Base-by-base conservation (phyloP, 2,113 vertebrate genomes). In the Petrocephalus microphthalmus region DNA sequence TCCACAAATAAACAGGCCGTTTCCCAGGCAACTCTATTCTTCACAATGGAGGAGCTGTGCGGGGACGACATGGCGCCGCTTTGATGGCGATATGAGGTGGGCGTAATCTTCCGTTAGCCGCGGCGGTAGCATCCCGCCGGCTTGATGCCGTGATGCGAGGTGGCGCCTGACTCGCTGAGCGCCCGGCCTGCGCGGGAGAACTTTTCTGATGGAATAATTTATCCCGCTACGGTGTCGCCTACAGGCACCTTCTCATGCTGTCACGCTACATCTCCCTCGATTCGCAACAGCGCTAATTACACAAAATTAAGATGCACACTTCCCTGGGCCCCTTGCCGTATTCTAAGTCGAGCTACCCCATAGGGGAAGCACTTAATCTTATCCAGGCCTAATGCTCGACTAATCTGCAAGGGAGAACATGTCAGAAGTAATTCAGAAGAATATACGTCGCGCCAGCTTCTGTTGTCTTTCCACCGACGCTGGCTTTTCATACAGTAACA, bases 21-120 rank as follows among this genome's bases (percentile, higher is more conserved):
- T 83, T 83, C 81, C 45, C 37, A 8, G 45, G 81, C 81, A 49
- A 83, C 8, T 17, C 7, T 22, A 83, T 83, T 83, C 22, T n/a
- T 83, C 84, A 20, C 84, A 33, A 15, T 29, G 25, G 53, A 85
- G 7, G 4, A 85, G 13, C 25, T 85, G 92, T 92, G 91, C 93
- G 93, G 92, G 90, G 91, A 94, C 93, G 94, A 52, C 20, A 83
- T 29, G 22, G 87, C 2, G 33, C 20, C 17, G 29, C 71, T 56
- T 37, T 82, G 52, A 88, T 37, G n/a, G 45, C 45, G n/a, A 85
- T 54, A 15, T 85, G 10, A 37, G 84, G 51, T 53, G 84, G n/a
- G 51, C 22, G 13, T 54, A 15, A 33, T 85, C 49, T 54, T 42
- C 3, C 20, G 20, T 49, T n/a, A 85, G 83, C 8, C 25, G 52